Evolutionary conservation across 2,888 invertebrate species (phyloP), one percentile per base, ranked within the genome.

Genomic region (Keiferia lycopersicella): DNA sequence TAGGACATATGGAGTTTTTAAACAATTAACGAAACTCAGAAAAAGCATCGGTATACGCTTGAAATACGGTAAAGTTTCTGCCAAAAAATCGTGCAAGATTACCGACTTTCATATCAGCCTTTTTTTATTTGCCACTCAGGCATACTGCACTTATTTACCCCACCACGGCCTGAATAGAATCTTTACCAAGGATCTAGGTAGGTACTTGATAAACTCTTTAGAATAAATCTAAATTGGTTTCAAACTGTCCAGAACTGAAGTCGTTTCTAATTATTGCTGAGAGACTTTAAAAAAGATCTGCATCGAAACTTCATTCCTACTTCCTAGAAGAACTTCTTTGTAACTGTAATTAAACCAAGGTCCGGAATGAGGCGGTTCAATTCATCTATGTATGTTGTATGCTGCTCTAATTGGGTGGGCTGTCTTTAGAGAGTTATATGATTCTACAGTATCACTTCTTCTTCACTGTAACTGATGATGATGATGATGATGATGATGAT

Each of bases 311-410:
- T 22, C 51, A 53, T 53, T 14, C 14, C 20, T n/a, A n/a, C n/a
- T n/a, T n/a, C n/a, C n/a, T n/a, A 14, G 14, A 14, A 11, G 12
- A 20, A 22, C 22, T 51, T 20, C 20, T 11, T 8, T 22, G 51
- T 20, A 51, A 51, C 20, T 51, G 12, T 51, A 51, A 20, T 51
- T 51, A 51, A 51, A 51, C 51, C 51, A n/a, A n/a, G n/a, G 18
- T 20, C 10, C 10, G 34, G 34, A 34, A 34, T 4, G 16, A 16
- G 6, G 45, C 45, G n/a, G 1, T 16, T n/a, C 16, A 45, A 45
- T 45, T 45, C 45, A 45, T 45, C 45, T 45, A 41, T 41, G 45
- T 45, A n/a, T 45, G 45, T 11, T 41, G 45, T 45, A n/a, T 16
- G n/a, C 45, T 16, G 45, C 45, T n/a, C n/a, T 45, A 45, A 45